A percentile compares a stretch with the other conserved stretches of the same genome.
Evolutionary conservation across 92 coral and sea anemone genomes (phyloP).

Genomic region (Epizoanthus stellaris): DNA sequence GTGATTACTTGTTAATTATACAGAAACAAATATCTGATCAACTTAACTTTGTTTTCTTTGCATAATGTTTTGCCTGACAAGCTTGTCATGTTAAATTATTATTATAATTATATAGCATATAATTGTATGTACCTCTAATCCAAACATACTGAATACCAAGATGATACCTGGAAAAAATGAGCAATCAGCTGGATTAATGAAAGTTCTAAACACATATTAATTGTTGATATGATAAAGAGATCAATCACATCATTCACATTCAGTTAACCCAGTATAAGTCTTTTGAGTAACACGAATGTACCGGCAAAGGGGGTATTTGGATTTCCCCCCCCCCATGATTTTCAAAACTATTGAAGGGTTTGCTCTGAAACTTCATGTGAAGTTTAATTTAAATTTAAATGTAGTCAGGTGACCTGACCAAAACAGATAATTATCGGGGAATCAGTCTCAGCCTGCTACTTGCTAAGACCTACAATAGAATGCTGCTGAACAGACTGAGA

Average conservation of each 20-base stretch:
- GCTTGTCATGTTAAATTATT: too few species aligned
- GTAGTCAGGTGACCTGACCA: slow-evolving; percentile 25
- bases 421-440: slow-evolving; percentile 27
- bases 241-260: neutral
- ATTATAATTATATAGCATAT: neutral
- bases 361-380: too few species aligned
- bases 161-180: slow-evolving; percentile 71
- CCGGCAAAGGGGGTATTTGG: too few species aligned
- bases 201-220: neutral
- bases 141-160: slow-evolving; percentile 94
- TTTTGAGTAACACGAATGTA: too few species aligned
- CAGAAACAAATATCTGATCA: too few species aligned
- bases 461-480: slow-evolving; percentile 7
- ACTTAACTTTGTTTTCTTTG: too few species aligned
- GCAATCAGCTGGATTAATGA: neutral
- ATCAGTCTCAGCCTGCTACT: neutral
- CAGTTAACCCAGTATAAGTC: neutral
- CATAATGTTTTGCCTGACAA: too few species aligned
- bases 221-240: neutral
- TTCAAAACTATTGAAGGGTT: too few species aligned
- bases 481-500: slow-evolving; percentile 24
- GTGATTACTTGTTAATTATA: too few species aligned
- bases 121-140: slow-evolving; percentile 75
- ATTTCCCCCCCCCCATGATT: too few species aligned
- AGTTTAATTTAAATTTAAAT: too few species aligned